phyloP scores from a whole-genome alignment of 2,888 invertebrate genomes.

The Sussaba pulchella region DNA sequence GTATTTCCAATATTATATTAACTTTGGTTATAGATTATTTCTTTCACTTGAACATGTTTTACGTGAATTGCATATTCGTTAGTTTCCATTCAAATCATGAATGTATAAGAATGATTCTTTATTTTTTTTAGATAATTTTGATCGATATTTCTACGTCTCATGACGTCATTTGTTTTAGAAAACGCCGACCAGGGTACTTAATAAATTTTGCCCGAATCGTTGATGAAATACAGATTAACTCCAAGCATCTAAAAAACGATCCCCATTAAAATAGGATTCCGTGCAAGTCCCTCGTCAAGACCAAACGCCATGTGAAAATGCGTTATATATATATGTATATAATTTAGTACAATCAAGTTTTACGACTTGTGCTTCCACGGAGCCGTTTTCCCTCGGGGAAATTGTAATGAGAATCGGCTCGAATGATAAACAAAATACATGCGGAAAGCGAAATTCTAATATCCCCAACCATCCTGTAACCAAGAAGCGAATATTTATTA shows the following conservation, averaged over 20 bases:
- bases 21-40: no score
- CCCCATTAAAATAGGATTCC: not conserved
- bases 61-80: no score
- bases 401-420: conserved; percentile 1
- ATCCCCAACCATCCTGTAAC: not conserved
- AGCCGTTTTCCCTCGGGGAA: not conserved
- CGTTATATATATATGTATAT: not conserved
- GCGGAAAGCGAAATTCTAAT: conserved; percentile 30
- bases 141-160: no score
- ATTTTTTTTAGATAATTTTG: no score
- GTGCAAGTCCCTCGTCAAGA: not conserved
- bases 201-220: no score
- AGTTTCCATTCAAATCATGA: no score
- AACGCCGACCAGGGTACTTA: no score
- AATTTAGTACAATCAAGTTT: not conserved
- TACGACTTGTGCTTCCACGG: not conserved
- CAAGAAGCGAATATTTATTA: conserved; percentile 6
- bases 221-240: no score
- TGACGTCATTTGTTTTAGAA: no score
- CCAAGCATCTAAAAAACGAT: not conserved
- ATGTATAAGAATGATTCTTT: no score
- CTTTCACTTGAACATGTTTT: no score
- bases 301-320: not conserved
- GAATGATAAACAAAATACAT: conserved; percentile 3
- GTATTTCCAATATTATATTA: no score